These are phyloP conservation scores for Dinothrombium tinctorium DNA, from an alignment of 1,140 invertebrate genomes.

Conservation along the genomic window DNA sequence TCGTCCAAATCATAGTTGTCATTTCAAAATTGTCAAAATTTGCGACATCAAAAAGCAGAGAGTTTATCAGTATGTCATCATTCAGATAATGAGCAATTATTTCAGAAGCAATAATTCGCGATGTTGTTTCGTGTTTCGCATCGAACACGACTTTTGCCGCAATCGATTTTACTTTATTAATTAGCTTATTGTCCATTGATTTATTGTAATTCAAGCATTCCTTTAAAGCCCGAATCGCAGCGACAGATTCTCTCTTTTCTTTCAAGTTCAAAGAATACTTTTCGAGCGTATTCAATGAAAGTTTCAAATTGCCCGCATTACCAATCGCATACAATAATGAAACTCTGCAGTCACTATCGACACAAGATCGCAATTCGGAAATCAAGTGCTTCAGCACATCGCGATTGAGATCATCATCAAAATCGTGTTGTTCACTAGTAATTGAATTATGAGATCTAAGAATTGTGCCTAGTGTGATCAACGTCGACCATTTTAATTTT, in stretches of 20 bases:
- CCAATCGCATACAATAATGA: conserved; percentile 9
- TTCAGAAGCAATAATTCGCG: conserved; percentile 41
- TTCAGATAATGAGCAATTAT: conserved; percentile 32
- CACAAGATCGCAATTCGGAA: conserved; percentile 6
- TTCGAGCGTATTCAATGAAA: conserved; percentile 3
- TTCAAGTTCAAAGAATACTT: conserved; percentile 5
- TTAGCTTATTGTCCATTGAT: conserved; percentile 1
- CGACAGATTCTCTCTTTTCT: conserved; percentile 10
- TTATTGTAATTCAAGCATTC: conserved; percentile 6
- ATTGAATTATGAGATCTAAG: conserved; percentile 4
- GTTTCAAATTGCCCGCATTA: conserved; percentile 7
- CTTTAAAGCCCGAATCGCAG: conserved; percentile 6
- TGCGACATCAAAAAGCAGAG: conserved; percentile 1
- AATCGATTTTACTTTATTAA: conserved; percentile 2
- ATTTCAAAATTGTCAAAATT: conserved; percentile 11
- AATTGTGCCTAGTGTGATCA: conserved; percentile 5
- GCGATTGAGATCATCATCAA: conserved; percentile 1
- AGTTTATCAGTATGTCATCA: conserved; percentile 9
- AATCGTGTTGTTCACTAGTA: neutral
- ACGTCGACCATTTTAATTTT: conserved; percentile 7
- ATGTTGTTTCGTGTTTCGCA: conserved; percentile 36
- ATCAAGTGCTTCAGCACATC: conserved; percentile 6
- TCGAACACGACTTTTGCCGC: conserved; percentile 7
- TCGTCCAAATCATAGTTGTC: conserved; percentile 11
- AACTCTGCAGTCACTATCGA: conserved; percentile 11